These are phyloP conservation scores for Pampusana beccarii DNA, from an alignment of 2,113 vertebrate genomes.

Conservation along the genomic window DNA sequence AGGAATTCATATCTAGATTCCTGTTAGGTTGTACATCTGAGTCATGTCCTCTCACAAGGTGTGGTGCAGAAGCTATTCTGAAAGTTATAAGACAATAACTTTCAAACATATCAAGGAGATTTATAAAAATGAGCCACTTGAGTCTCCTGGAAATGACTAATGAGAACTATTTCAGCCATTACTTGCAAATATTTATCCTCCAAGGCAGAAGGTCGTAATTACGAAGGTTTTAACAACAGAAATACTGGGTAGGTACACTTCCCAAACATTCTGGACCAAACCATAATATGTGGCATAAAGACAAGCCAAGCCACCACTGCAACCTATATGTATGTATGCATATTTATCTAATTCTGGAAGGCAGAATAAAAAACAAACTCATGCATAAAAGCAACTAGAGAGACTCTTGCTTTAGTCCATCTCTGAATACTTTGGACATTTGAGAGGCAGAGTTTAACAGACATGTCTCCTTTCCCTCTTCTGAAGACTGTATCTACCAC, in stretches of 20 bases:
- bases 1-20: conserved; percentile 64
- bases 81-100: background rate
- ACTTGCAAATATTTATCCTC: background rate
- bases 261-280: background rate
- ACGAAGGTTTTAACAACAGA: conserved; percentile 10
- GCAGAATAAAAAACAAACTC: background rate
- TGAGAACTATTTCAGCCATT: background rate
- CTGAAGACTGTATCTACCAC: background rate
- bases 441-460: background rate
- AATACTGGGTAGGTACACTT: background rate
- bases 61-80: background rate
- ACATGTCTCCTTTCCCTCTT: background rate
- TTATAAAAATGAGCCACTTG: background rate
- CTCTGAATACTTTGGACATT: background rate
- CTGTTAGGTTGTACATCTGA: conserved; percentile 58
- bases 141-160: conserved; percentile 25
- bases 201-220: background rate
- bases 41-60: conserved; percentile 51
- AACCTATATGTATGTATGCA: background rate
- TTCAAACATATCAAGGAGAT: background rate
- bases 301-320: background rate
- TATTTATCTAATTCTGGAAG: background rate
- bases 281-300: background rate
- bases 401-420: background rate
- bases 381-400: background rate